These are phyloP conservation scores for Rhabdomys dilectus DNA, from an alignment of 2,113 vertebrate genomes.

Conservation along the genomic window DNA sequence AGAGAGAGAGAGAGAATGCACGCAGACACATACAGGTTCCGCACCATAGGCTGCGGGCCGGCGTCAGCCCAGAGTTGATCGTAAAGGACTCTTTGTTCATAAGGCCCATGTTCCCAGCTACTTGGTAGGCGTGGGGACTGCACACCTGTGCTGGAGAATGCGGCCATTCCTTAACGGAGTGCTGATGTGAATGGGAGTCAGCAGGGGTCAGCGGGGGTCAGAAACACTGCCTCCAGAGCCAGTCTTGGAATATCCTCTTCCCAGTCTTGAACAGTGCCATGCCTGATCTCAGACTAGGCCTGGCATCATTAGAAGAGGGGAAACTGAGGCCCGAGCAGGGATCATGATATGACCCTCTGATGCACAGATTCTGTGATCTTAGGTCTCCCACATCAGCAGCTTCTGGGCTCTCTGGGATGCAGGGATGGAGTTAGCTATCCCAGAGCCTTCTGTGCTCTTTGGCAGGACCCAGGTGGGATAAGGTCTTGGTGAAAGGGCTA, in stretches of 20 bases:
- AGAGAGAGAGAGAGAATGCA: too few species aligned
- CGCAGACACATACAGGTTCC: background rate
- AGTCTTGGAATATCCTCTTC: background rate
- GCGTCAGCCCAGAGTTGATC: background rate
- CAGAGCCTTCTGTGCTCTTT: background rate
- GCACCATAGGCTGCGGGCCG: background rate
- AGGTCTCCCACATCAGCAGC: background rate
- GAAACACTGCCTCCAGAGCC: background rate
- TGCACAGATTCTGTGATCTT: background rate
- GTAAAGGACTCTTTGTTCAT: constrained; percentile 45
- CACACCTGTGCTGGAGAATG: background rate
- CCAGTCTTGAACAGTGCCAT: fast-evolving
- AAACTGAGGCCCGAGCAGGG: background rate
- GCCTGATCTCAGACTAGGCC: background rate
- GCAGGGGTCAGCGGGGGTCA: background rate
- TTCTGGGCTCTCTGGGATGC: background rate
- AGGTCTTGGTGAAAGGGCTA: background rate
- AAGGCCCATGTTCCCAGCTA: fast-evolving
- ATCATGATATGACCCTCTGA: fast-evolving
- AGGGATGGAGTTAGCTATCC: too few species aligned
- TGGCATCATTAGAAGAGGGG: background rate
- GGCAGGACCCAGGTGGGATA: background rate
- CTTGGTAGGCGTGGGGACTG: background rate
- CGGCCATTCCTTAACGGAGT: fast-evolving
- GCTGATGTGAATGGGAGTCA: fast-evolving